phyloP scores from a whole-genome alignment of 2,888 invertebrate genomes.

The Cheilosia pagana region DNA sequence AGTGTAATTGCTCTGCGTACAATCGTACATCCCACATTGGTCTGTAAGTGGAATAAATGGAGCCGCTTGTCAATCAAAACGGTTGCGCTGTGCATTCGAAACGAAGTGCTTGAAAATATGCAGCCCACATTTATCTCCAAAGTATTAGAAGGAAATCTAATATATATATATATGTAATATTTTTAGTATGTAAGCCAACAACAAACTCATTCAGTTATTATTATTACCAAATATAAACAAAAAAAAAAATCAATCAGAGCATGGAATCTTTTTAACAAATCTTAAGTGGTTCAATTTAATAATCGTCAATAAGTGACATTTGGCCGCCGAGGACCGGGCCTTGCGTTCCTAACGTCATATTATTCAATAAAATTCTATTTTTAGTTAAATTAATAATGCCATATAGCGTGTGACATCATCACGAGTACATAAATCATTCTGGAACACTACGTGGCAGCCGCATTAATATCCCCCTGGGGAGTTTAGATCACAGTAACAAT shows the following conservation, averaged over 20 bases:
- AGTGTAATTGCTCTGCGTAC: conserved; percentile 51
- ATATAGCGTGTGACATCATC: conserved; percentile 61
- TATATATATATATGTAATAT: conserved; percentile 4
- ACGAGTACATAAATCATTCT: background rate
- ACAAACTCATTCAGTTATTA: conserved; percentile 60
- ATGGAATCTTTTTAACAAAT: conserved; percentile 53
- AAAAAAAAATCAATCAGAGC: conserved; percentile 29
- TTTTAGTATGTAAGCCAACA: conserved; percentile 61
- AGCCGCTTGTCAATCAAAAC: conserved; percentile 65
- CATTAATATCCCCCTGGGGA: conserved; percentile 4
- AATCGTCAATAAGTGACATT: conserved; percentile 45
- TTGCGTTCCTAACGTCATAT: conserved; percentile 19
- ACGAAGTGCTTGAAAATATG: conserved; percentile 28
- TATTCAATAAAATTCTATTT: conserved; percentile 55
- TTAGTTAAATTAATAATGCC: conserved; percentile 57
- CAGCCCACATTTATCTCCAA: conserved; percentile 45
- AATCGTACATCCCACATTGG: conserved; percentile 43
- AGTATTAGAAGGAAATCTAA: conserved; percentile 17
- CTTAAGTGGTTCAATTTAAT: conserved; percentile 51
- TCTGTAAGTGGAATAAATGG: conserved; percentile 38
- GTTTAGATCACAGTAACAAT: conserved; percentile 24
- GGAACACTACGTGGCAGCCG: conserved; percentile 2
- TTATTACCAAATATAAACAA: conserved; percentile 18
- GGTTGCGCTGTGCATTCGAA: conserved; percentile 49
- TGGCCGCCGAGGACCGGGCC: conserved; percentile 24